phyloP scores from a whole-genome alignment of 2,888 invertebrate species.

The Notodromas monacha region DNA sequence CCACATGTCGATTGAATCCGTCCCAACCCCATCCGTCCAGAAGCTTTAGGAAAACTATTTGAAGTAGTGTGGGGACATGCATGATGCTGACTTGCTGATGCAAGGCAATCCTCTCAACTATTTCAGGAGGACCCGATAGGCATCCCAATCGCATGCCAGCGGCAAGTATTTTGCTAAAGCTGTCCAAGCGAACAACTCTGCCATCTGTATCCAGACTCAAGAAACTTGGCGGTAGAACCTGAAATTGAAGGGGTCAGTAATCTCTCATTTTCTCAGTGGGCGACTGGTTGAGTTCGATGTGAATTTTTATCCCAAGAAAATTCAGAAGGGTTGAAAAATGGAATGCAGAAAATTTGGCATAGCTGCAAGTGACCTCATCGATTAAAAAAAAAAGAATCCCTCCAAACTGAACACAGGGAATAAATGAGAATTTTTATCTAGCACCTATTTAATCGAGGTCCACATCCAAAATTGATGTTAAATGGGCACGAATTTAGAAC shows the following conservation, averaged over 20 bases:
- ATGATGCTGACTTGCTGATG: conserved; percentile 34
- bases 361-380: too few relatives aligned
- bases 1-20: conserved; percentile 26
- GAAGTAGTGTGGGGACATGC: conserved; percentile 25
- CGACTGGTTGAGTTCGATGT: too few relatives aligned
- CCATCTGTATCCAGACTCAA: conserved; percentile 38
- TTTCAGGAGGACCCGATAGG: conserved; percentile 30
- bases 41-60: conserved; percentile 25
- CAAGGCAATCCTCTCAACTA: conserved; percentile 28
- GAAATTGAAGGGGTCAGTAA: too few relatives aligned
- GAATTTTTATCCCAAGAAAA: too few relatives aligned
- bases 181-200: conserved; percentile 38
- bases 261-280: too few relatives aligned
- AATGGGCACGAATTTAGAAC: too few relatives aligned
- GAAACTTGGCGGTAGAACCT: conserved; percentile 27
- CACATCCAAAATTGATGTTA: too few relatives aligned
- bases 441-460: too few relatives aligned
- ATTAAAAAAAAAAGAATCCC: too few relatives aligned
- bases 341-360: too few relatives aligned
- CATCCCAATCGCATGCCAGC: conserved; percentile 37
- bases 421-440: conserved; percentile 5
- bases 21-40: conserved; percentile 25
- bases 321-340: too few relatives aligned
- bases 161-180: conserved; percentile 35
- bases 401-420: too few relatives aligned